Percentiles rank a stretch among this genome's conserved stretches.
phyloP scores from a whole-genome alignment of 2,888 invertebrate genomes.

The Sisyra terminalis region DNA sequence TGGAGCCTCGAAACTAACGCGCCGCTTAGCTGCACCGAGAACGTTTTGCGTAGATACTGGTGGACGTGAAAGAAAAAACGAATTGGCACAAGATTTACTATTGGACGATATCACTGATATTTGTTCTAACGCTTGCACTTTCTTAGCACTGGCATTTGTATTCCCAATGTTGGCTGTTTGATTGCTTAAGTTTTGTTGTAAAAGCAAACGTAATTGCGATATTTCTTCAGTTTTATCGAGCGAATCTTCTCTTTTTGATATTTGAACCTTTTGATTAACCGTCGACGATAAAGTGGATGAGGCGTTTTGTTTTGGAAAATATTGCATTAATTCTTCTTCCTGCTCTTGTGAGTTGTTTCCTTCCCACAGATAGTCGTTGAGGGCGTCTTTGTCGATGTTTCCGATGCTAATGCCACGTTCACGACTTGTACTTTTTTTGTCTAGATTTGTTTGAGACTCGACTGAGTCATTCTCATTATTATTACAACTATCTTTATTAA shows the following conservation, averaged over 20 bases:
- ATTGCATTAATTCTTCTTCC: conserved; percentile 71
- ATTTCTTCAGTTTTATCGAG: conserved; percentile 44
- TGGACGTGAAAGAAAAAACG: conserved; percentile 21
- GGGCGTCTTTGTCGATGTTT: conserved; percentile 62
- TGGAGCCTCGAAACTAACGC: conserved; percentile 39
- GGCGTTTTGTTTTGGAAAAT: conserved; percentile 43
- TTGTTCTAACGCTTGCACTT: too few relatives aligned
- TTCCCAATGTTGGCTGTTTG: background rate
- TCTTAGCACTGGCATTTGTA: background rate
- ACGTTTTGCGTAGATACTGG: conserved; percentile 13
- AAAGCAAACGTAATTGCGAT: conserved; percentile 52
- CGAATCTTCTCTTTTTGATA: background rate
- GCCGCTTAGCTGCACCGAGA: conserved; percentile 23
- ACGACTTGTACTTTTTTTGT: conserved; percentile 25
- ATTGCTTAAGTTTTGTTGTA: conserved; percentile 42
- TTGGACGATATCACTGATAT: too few relatives aligned
- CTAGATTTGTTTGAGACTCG: background rate
- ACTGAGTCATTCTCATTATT: background rate
- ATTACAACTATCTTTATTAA: conserved; percentile 29
- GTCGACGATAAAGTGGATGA: conserved; percentile 28
- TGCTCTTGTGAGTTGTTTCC: conserved; percentile 62
- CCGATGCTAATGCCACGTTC: conserved; percentile 59
- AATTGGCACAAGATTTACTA: conserved; percentile 13
- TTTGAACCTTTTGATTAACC: background rate
- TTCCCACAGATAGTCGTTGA: conserved; percentile 66